Evolutionary conservation across 2,113 vertebrate genomes (phyloP), one percentile per base, ranked within the genome.

Genomic region (Psittacula cyanocephala): DNA sequence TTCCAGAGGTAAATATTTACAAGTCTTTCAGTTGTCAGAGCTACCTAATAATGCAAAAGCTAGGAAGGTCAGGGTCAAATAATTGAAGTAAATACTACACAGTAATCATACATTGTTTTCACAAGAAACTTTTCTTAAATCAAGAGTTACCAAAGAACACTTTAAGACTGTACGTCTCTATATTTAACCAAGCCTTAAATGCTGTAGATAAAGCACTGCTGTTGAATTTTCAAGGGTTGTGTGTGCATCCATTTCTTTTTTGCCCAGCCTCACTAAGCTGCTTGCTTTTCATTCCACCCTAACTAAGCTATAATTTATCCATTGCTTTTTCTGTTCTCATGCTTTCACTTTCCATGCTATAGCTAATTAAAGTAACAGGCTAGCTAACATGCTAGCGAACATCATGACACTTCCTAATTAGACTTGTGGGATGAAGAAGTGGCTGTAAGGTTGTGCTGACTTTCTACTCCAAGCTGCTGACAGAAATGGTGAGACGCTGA

Each of bases 1-100:
- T 99, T 94, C 99, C 99, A 27, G 98, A 99, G 98, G 99, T 99
- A 98, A 97, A 88, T 91, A 43, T 79, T 57, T 95, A 69, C 85
- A 95, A 69, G 69, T 96, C 67, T 86, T 92, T 91, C 80, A 88
- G 81, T 83, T 95, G 81, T 95, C 90, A 96, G 72, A 59, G 47
- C 95, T 96, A 72, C 86, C 89, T 96, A 81, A 83, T 91, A 96
- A 92, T 88, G 77, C 96, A 94, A 89, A 91, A 50, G 10, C 50
- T 90, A 57, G 67, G 75, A 89, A 79, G 23, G 17, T 92, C 59
- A 81, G 31, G 39, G 27, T 81, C 53, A 76, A 76, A n/a, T 85
- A 87, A 71, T 64, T 86, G 3, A 35, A 72, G 41, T 91, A 75
- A 91, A 68, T 87, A 43, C 37, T 63, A 41, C 33, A 28, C 8